Base-by-base conservation (phyloP, 2,888 invertebrate species). In the Cephus sareptanus region DNA sequence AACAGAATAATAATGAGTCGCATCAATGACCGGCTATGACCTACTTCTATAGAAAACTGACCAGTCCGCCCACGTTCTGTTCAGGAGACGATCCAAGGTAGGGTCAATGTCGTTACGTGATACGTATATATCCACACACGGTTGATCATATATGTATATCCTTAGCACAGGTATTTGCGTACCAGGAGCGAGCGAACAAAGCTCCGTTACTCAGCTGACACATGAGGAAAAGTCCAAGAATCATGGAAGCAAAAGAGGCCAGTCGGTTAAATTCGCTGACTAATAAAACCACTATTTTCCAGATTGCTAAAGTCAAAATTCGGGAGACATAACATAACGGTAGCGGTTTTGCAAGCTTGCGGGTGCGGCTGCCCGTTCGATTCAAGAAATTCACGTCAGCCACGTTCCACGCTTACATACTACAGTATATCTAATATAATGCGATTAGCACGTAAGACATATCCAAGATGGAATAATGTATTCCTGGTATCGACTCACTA, bases 21-120 rank as follows among this genome's bases (percentile, higher is more conserved):
- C 31, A 34, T 31, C 37, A n/a, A 86, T 89, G 89, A 89, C 87
- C 89, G 86, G 78, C 79, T 77, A 81, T 89, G 88, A 89, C 90
- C 90, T 79, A 90, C 88, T 89, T 90, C 75, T 76, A 34, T 82
- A 83, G 85, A 85, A 86, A 86, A 88, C 87, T 90, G 88, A 90
- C 89, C 88, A 87, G 89, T 90, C 86, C 90, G 88, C 90, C 90
- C 88, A 90, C 90, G 86, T 88, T 86, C 75, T 83, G 81, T 84
- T 85, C 82, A 82, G 56, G 83, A 82, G 84, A 83, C 84, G 82
- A 85, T 81, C 83, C 88, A 88, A 89, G 88, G 85, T 85, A 89
- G 87, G 87, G 88, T 90, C 90, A 90, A 90, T 90, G 90, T 89
- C 90, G 86, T 83, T 82, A 81, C 81, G 79, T 82, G 75, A 75